Base-by-base conservation (phyloP, 2,113 vertebrate species). In the Oriolus oriolus region DNA sequence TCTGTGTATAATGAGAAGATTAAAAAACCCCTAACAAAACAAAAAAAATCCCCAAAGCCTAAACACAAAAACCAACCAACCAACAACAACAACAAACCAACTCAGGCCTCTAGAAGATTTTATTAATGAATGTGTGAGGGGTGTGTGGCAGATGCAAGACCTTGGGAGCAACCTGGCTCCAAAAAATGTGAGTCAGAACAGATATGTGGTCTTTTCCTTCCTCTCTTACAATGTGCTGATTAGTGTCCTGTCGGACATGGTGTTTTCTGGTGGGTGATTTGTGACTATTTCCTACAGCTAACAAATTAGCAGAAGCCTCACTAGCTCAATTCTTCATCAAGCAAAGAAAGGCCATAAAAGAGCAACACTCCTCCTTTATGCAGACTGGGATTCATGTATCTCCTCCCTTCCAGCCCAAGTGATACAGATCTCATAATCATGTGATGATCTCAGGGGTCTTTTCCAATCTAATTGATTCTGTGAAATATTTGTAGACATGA, bases 341-440 rank as follows among this genome's bases (percentile, higher is more conserved):
- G 42, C 1, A 5, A 52, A 69, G 28, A 64, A 56, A 52, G 56
- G 6, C 27, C 10, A 6, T 63, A 30, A 33, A 63, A 47, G 9
- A 61, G 5, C 9, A 49, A n/a, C 4, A 5, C 6, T 45, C 2
- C 11, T 30, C 37, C 63, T 39, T 63, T 27, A 11, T 50, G 16
- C 11, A 24, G 26, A 4, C 7, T 37, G 22, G 12, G 12, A 13
- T 61, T 70, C 24, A 17, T 0, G 0, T 10, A 41, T n/a, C 5
- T 63, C 30, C 19, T 64, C 14, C 1, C 17, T 66, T 63, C 17
- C 21, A 69, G 35, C 27, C 35, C 11, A 54, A 53, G 19, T 6
- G 21, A 5, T 53, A 33, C 33, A 27, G 9, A 4, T 54, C 18
- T 45, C 17, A 33, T 52, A 16, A 31, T 69, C 4, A 10, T 28